Evolutionary conservation across 2,797 vertebrate species (phyloP), one percentile per base, ranked within the genome.

Genomic region (Acanthopagrus latus): DNA sequence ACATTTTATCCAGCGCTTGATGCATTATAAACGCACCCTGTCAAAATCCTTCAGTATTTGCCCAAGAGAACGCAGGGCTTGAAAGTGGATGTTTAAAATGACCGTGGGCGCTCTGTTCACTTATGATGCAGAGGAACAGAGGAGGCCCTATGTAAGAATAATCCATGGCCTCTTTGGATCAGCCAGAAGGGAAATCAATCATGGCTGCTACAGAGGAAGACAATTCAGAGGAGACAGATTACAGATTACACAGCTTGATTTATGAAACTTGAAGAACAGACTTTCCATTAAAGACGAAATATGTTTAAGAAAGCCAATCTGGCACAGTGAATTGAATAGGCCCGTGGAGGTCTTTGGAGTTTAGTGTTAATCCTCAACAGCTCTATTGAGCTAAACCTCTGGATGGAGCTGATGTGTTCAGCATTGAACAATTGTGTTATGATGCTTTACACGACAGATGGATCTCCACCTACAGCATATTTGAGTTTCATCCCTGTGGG

Each of bases 211-310:
- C 5, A 50, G 56, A 78, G 18, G 63, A 63, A 56, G 56, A 75
- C 27, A 72, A 80, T 74, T 73, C 70, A 80, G 62, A 66, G 64
- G 56, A 81, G 82, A 84, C 54, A 25, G 64, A 73, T 69, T 68
- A 64, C 56, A 84, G 68, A 81, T 83, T 77, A 70, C 56, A 68
- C 23, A 29, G 17, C 63, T 72, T 89, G 80, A 90, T 85, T 82
- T 77, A 82, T 79, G 71, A 82, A 82, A 69, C 62, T 52, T 57
- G 25, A 76, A 70, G 77, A 82, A 73, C 12, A 69, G 27, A 55
- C 65, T 47, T 59, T 66, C 44, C 64, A 65, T 71, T 78, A 70
- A 62, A 74, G 62, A 71, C 0, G 17, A 58, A 64, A 63, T 59
- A 62, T 65, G 66, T 74, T 70, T 48, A 48, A 64, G 51, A 76